Base-by-base conservation (phyloP, 2,888 invertebrate species). In the Celastrina argiolus region DNA sequence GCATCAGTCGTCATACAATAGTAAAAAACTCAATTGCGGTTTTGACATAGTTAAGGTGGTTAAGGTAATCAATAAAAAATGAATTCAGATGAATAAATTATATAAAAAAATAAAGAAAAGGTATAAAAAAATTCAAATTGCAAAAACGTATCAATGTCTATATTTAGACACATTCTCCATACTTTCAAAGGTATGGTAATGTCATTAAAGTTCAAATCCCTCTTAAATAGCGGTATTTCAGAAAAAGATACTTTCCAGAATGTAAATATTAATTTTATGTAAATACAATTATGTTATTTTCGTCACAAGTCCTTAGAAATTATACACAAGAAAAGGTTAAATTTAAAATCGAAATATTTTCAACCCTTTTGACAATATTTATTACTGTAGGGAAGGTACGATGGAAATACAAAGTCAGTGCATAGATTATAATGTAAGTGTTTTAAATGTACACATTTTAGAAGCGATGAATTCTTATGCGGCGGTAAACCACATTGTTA, bases 201-300 rank as follows among this genome's bases (percentile, higher is more conserved):
- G 51, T 51, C 51, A 26, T 51, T 51, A 51, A 51, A 51, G 22
- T 51, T 22, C 12, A 51, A 51, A 26, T 14, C 12, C 51, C 12
- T 26, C 12, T 12, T 22, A 51, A 51, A 51, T 10, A 12, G 14
- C 22, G 12, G 14, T 51, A 22, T 51, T 51, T 51, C 51, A 51
- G 51, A 51, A 51, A 51, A 26, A 51, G 22, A 26, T 12, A 26
- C 22, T 14, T 51, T 51, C 22, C 22, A 22, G 51, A 26, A 51
- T 22, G 51, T 51, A 51, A 45, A 51, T 51, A 51, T 22, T 26
- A 51, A 51, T 51, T 51, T 51, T 51, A 51, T 51, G 51, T 51
- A 22, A 51, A 26, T 51, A 51, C 22, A 5, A 26, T 26, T 14
- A 51, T 14, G 22, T 51, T 12, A 22, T 14, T 51, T 51, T 26